Base-by-base conservation (phyloP, 2,113 vertebrate species). In the Etheostoma cragini region DNA sequence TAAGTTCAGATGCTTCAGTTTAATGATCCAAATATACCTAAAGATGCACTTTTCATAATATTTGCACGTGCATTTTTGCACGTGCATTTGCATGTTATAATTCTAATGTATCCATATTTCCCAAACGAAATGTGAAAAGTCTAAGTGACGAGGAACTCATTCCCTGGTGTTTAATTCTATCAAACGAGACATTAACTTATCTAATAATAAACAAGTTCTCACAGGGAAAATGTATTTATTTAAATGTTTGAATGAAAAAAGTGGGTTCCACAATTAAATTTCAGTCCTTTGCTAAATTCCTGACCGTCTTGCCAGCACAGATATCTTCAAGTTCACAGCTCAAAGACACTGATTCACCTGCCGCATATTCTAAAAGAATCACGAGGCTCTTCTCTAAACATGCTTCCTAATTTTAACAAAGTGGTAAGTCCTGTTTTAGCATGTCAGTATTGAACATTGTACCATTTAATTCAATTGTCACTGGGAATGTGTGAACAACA, bases 391-490 rank as follows among this genome's bases (percentile, higher is more conserved):
- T 66, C 42, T 77, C 22, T 42, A 38, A 77, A 68, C 22, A 52
- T 10, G 0, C 4, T 58, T 49, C 2, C 49, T 65, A 5, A 30
- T 57, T 67, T 7, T 21, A 30, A 26, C 2, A 57, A 5, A 60
- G 63, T 60, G 38, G 63, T 35, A 17, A 64, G 79, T 12, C 63
- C n/a, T n/a, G 21, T 76, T 66, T 72, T 62, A 61, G 19, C n/a
- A 10, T n/a, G 30, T 62, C 0, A 45, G 6, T 21, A 54, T 61
- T 22, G 71, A 1, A 30, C 68, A 66, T 74, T 3, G 14, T 76
- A 72, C 66, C 22, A 69, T 19, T 83, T 76, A 78, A 82, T 76
- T 80, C 58, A 69, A 75, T 87, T 88, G 80, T 84, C 70, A 81
- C 56, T 64, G 73, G 69, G 68, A 87, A 78, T 62, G 47, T 78